Evolutionary conservation across 2,888 invertebrate species (phyloP), one percentile per base, ranked within the genome.

Genomic region (Capitulum mitella): DNA sequence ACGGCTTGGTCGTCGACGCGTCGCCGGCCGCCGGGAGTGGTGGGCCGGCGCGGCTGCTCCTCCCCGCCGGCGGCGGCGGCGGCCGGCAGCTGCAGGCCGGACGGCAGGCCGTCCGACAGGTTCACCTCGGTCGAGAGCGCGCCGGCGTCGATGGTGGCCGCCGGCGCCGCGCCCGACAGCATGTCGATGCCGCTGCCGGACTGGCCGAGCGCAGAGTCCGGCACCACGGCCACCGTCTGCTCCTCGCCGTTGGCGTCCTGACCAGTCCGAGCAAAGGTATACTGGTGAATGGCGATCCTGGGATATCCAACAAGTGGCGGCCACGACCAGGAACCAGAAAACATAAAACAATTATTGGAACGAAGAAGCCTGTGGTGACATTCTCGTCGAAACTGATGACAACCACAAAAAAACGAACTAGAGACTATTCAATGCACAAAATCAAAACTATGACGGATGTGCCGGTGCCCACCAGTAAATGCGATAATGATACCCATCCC

Each of bases 151-250:
- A 29, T 22, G 3, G 76, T n/a, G 43, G 46, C 16, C 14, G 76
- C 0, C 19, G 10, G 26, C 29, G 10, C 40, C n/a, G 10, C 32
- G 46, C 32, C 46, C 14, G 46, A 12, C 76, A 76, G 29, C 46
- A 46, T 32, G 76, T 43, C 76, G 76, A 48, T 76, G 76, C 46
- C 46, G 46, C 16, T 22, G 70, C 37, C 76, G 46, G 43, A 16
- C 76, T 76, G 76, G 29, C 22, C 26, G 29, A 76, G 76, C 16
- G 76, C 76, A 3, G 76, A 76, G 76, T 76, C 76, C 29, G 76
- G 76, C 76, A 76, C 76, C 46, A 76, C 76, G 46, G 76, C 76
- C 76, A 76, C 76, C 76, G 76, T 76, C 76, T 76, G 76, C 76
- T 43, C 46, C 46, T 76, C 76, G 43, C 76, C 76, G 76, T 76